Conservation (phyloP, 2,797 vertebrate genomes). For the Eremophila alpestris region DNA sequence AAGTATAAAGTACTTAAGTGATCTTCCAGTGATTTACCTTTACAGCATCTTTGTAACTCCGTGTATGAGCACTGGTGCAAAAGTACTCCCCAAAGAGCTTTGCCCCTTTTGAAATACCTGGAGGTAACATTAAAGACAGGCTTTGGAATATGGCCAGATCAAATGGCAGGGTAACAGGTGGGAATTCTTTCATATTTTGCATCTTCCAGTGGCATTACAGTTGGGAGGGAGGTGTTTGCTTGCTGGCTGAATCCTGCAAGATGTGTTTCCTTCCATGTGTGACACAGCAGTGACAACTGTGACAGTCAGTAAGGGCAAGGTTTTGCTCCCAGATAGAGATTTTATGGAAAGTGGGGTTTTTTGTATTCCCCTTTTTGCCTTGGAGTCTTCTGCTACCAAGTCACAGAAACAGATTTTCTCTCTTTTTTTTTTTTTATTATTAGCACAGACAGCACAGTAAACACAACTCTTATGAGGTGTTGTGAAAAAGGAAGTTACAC, state of each 20-base stretch:
- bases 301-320: background rate
- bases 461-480: background rate
- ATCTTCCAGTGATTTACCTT: background rate
- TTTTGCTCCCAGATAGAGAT: background rate
- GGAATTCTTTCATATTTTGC: background rate
- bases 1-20: background rate
- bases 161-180: rapidly evolving
- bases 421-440: background rate
- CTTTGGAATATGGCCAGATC: background rate
- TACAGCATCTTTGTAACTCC: background rate
- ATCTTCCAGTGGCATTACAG: background rate
- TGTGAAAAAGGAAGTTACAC: conserved; percentile 49
- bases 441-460: background rate
- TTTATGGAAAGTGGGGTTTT: background rate
- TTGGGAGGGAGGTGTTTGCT: background rate
- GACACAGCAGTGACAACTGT: background rate
- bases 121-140: background rate
- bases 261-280: background rate
- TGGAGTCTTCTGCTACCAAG: background rate
- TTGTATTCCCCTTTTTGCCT: background rate
- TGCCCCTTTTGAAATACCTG: background rate
- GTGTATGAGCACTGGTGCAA: background rate
- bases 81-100: rapidly evolving
- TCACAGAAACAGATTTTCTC: background rate
- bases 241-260: background rate